These are phyloP conservation scores for Bombus picipes DNA, from an alignment of 1,140 invertebrate genomes.

Conservation along the genomic window DNA sequence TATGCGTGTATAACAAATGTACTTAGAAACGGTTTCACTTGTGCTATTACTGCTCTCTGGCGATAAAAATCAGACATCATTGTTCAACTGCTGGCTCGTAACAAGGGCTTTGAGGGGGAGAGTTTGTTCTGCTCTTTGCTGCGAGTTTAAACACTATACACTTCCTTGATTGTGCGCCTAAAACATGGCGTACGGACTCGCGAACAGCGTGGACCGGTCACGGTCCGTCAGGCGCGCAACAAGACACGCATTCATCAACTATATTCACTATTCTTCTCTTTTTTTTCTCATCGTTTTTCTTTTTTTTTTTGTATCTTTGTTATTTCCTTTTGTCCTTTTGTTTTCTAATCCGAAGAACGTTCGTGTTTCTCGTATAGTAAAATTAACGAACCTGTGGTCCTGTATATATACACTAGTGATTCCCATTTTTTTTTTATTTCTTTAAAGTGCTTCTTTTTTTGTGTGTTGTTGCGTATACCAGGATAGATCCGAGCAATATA, in stretches of 20 bases:
- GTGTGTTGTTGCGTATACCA: constrained; percentile 57
- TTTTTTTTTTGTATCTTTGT: constrained; percentile 24
- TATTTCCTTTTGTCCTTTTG: constrained; percentile 3
- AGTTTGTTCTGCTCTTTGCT: constrained; percentile 52
- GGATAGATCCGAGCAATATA: constrained; percentile 54
- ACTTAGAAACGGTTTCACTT: constrained; percentile 72
- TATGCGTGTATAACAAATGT: constrained; percentile 73
- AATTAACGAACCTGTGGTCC: constrained; percentile 70
- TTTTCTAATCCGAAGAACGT: constrained; percentile 12
- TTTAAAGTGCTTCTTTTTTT: constrained; percentile 31
- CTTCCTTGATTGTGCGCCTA: constrained; percentile 57
- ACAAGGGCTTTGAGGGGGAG: constrained; percentile 64
- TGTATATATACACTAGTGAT: constrained; percentile 66
- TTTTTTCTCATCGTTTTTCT: constrained; percentile 33
- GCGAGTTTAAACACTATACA: constrained; percentile 67
- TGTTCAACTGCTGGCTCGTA: constrained; percentile 69
- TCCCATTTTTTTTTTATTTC: constrained; percentile 52
- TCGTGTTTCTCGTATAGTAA: constrained; percentile 54
- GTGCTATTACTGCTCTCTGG: constrained; percentile 68
- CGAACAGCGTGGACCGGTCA: constrained; percentile 56
- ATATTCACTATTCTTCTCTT: constrained; percentile 28
- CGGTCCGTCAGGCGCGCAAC: constrained; percentile 64
- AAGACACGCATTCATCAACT: constrained; percentile 45
- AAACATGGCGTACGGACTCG: constrained; percentile 58
- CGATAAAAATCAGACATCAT: constrained; percentile 69